Evolutionary conservation across 2,113 vertebrate species (phyloP), one percentile per base, ranked within the genome.

Genomic region (Syrrhaptes paradoxus): DNA sequence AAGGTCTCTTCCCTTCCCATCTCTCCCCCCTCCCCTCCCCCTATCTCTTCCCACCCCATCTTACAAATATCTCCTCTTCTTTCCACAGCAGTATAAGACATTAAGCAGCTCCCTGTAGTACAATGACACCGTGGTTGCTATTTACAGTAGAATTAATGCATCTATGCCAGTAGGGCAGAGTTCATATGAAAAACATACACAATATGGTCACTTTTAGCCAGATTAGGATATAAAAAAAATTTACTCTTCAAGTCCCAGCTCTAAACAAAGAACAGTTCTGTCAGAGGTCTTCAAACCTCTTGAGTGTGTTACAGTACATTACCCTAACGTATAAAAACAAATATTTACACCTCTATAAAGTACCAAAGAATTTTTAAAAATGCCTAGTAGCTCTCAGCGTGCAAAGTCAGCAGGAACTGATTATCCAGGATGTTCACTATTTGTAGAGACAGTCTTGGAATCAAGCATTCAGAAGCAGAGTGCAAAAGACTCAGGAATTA

Each of bases 381-480:
- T 89, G 95, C 93, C 96, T 96, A 97, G 96, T 97, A 97, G 97
- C 96, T 97, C 96, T 97, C 97, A 97, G 97, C 95, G 97, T 98
- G 98, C 98, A 98, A 98, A 98, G 95, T 98, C 97, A 97, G 98
- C 97, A 98, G 97, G 96, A 97, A 97, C 85, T 96, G 97, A 98
- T 98, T 98, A 98, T 98, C 97, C 97, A 92, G 92, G 91, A 97
- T 90, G 93, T 85, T 96, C 97, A 95, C 84, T 94, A 76, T 81
- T 95, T 91, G 80, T 91, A 74, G 59, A 89, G 80, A 96, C 86
- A 78, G 96, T 97, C 92, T 93, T 88, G 86, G 93, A 90, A 94
- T 92, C 90, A 97, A 97, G 97, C 97, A 97, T 96, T 97, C 90
- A 91, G 80, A 97, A 97, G 96, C 97, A 96, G 97, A 97, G 94